These are phyloP conservation scores for Bembecia ichneumoniformis DNA, from an alignment of 2,888 invertebrate species.

Conservation along the genomic window DNA sequence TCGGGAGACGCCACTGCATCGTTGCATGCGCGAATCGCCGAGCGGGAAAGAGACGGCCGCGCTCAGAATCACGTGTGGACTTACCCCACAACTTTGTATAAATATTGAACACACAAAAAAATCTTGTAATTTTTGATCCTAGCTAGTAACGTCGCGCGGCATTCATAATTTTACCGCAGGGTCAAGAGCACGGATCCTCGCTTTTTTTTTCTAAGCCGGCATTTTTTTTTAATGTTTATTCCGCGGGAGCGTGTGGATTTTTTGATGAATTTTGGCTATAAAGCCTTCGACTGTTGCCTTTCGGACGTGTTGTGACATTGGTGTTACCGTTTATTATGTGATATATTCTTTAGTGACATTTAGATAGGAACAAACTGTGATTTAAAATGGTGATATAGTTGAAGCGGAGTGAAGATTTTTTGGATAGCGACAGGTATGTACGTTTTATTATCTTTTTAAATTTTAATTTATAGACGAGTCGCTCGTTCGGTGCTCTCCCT, in stretches of 20 bases:
- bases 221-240: conserved; percentile 64
- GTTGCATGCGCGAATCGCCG: conserved; percentile 54
- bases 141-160: conserved; percentile 67
- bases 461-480: conserved; percentile 37
- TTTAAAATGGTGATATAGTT: conserved; percentile 67
- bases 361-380: conserved; percentile 69
- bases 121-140: conserved; percentile 66
- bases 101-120: conserved; percentile 68
- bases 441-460: conserved; percentile 22
- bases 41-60: conserved; percentile 49
- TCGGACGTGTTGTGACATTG: conserved; percentile 69
- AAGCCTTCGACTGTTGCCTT: conserved; percentile 66
- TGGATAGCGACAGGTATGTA: conserved; percentile 58
- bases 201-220: conserved; percentile 42
- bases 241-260: conserved; percentile 57
- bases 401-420: conserved; percentile 50
- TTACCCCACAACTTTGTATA: conserved; percentile 47
- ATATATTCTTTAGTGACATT: conserved; percentile 66
- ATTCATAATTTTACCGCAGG: conserved; percentile 69
- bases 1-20: conserved; percentile 37
- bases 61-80: conserved; percentile 56
- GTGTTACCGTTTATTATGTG: conserved; percentile 68
- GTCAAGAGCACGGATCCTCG: conserved; percentile 62
- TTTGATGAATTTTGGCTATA: conserved; percentile 57
- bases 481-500: conserved; percentile 12